Conservation (phyloP, 2,113 vertebrate species). For the Candoia aspera region DNA sequence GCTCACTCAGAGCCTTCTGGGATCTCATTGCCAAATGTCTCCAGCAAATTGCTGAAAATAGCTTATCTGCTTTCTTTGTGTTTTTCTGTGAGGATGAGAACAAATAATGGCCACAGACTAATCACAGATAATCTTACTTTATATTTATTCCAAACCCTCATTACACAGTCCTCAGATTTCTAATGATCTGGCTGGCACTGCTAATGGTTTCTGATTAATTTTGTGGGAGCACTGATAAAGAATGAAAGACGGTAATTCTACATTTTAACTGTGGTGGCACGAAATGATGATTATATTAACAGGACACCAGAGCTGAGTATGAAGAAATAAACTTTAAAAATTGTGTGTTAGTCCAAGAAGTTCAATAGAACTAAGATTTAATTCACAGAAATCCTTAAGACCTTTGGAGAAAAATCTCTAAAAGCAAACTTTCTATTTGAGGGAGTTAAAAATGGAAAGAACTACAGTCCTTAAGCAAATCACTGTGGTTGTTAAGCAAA, state of each 20-base stretch:
- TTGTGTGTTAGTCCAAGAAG: not conserved
- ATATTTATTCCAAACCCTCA: too few relatives aligned
- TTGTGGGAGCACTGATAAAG: not conserved
- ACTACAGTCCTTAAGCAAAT: too few relatives aligned
- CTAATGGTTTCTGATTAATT: not conserved
- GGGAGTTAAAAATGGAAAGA: not conserved
- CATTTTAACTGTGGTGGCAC: not conserved
- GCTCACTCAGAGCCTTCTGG: too few relatives aligned
- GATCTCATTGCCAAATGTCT: too few relatives aligned
- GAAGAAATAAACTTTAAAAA: too few relatives aligned
- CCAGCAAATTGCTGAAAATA: too few relatives aligned
- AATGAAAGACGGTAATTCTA: not conserved
- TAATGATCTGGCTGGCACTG: not conserved
- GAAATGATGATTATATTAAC: not conserved
- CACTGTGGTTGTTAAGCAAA: too few relatives aligned
- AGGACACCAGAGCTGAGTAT: not conserved
- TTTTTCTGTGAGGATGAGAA: too few relatives aligned
- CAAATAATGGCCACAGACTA: too few relatives aligned
- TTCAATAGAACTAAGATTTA: not conserved
- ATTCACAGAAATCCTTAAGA: not conserved
- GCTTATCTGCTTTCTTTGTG: too few relatives aligned
- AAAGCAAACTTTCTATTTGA: not conserved
- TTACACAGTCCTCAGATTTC: not conserved
- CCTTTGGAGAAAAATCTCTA: not conserved
- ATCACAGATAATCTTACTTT: too few relatives aligned